These are phyloP conservation scores for Halesus radiatus DNA, from an alignment of 1,140 invertebrate genomes.

Conservation along the genomic window DNA sequence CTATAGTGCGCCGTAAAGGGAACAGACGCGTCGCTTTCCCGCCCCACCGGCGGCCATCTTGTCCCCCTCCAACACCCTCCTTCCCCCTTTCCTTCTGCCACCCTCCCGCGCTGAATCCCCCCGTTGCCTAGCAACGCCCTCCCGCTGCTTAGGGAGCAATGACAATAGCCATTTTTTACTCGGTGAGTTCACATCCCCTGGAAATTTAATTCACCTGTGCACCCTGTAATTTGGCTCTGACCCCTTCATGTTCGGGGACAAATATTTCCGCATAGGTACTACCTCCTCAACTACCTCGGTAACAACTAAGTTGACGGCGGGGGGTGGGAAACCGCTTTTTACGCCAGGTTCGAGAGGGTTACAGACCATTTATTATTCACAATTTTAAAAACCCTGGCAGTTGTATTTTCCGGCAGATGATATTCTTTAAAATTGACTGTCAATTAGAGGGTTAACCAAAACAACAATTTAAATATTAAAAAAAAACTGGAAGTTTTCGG, in stretches of 20 bases:
- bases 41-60: constrained; percentile 53
- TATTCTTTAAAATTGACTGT: too few species aligned
- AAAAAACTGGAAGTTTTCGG: too few species aligned
- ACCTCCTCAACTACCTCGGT: too few species aligned
- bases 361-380: not conserved
- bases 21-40: constrained; percentile 43
- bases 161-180: constrained; percentile 51
- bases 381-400: not conserved
- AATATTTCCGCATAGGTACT: not conserved
- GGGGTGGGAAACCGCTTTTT: not conserved
- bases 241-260: constrained; percentile 27
- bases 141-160: constrained; percentile 41
- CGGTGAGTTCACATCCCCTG: constrained; percentile 36
- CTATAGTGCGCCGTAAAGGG: not conserved
- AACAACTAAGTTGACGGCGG: not conserved
- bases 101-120: not conserved
- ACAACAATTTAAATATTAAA: too few species aligned
- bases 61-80: constrained; percentile 9
- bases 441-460: too few species aligned
- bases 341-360: not conserved
- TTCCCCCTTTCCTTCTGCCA: not conserved
- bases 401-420: too few species aligned
- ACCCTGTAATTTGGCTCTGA: constrained; percentile 43
- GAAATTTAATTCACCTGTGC: constrained; percentile 48
- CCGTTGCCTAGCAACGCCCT: constrained; percentile 54